phyloP scores from a whole-genome alignment of 1,140 invertebrate species.

The Apocrypta bakeri region DNA sequence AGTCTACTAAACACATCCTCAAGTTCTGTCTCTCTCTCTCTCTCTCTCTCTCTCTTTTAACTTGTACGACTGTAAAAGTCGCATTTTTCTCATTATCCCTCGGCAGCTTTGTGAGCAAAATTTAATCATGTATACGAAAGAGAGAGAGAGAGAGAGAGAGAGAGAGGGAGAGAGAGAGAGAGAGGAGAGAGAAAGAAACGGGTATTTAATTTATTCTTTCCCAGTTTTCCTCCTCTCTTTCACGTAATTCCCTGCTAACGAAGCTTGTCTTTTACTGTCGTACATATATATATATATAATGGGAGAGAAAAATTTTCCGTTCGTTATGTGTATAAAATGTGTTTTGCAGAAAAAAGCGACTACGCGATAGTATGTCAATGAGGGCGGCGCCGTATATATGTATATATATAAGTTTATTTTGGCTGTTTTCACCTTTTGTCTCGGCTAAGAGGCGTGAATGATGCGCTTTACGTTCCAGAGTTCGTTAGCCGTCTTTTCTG shows the following conservation, averaged over 20 bases:
- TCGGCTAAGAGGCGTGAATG: slow-evolving; percentile 23
- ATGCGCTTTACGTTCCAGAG: slow-evolving; percentile 27
- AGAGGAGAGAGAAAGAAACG: too few relatives aligned
- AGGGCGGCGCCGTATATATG: background rate
- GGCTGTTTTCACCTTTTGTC: slow-evolving; percentile 29
- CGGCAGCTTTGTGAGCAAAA: background rate
- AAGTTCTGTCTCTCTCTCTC: background rate
- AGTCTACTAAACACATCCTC: slow-evolving; percentile 1
- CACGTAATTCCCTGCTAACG: background rate
- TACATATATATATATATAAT: background rate
- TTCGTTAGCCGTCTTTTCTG: slow-evolving; percentile 31
- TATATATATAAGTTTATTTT: background rate
- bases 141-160: too few relatives aligned
- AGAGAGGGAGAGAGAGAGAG: background rate
- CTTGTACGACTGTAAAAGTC: background rate
- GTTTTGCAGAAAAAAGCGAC: slow-evolving; percentile 19
- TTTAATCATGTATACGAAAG: background rate
- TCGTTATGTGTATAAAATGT: slow-evolving; percentile 13
- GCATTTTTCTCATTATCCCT: background rate
- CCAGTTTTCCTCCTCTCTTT: background rate
- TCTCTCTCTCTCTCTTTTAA: background rate
- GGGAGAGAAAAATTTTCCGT: background rate
- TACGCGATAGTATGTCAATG: background rate
- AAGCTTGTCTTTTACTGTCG: slow-evolving; percentile 2
- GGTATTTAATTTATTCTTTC: slow-evolving; percentile 2